Percentiles rank a stretch among this genome's conserved stretches.
These are phyloP conservation scores for Xestoiulus laeticollis DNA, from an alignment of 2,888 invertebrate species.

Conservation along the genomic window DNA sequence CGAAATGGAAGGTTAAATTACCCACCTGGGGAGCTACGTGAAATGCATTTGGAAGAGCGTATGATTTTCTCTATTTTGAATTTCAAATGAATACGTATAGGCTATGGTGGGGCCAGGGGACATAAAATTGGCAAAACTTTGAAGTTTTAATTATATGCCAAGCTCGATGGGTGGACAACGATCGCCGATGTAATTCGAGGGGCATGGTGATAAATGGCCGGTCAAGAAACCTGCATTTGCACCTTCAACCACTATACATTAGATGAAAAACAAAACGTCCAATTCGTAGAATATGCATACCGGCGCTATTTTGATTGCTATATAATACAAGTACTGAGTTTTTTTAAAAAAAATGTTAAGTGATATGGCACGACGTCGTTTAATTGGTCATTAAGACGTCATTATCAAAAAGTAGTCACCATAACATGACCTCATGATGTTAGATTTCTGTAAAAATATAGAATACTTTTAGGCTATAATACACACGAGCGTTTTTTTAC, in stretches of 20 bases:
- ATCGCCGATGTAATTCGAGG: not conserved
- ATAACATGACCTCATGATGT: no score
- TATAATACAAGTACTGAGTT: no score
- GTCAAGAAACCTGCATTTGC: not conserved
- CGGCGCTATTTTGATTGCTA: no score
- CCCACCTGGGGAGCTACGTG: not conserved
- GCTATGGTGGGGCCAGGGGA: not conserved
- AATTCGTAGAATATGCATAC: not conserved
- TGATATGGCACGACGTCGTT: no score
- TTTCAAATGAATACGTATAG: not conserved
- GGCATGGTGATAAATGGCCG: not conserved
- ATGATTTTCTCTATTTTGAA: not conserved
- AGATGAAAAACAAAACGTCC: not conserved
- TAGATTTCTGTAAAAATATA: no score
- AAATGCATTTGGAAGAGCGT: not conserved
- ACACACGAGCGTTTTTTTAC: no score
- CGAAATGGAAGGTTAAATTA: constrained; percentile 23
- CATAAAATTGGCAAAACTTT: constrained; percentile 18
- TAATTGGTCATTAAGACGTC: no score
- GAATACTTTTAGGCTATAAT: no score
- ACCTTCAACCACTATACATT: no score
- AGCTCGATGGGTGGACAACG: not conserved
- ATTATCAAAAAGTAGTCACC: no score
- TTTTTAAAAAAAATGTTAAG: no score
- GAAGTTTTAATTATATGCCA: constrained; percentile 23